These are phyloP conservation scores for Lepidothrix coronata DNA, from an alignment of 2,113 vertebrate species.

Conservation along the genomic window DNA sequence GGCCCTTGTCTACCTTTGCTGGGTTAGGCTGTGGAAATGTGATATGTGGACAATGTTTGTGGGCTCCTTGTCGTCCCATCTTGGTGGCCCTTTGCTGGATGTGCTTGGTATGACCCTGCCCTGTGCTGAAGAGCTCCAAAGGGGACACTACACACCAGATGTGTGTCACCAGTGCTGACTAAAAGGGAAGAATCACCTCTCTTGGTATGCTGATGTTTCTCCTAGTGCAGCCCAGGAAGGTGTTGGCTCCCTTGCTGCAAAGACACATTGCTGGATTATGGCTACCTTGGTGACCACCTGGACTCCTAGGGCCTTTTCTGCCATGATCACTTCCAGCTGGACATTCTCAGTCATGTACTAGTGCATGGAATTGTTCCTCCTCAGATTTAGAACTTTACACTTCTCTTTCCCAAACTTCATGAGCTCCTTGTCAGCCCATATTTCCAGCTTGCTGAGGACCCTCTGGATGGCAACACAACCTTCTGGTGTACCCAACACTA, in stretches of 20 bases:
- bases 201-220: not conserved
- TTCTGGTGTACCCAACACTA: not conserved
- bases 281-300: not conserved
- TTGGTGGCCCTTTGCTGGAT: not conserved
- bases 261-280: not conserved
- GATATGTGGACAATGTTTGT: fast-evolving
- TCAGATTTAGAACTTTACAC: fast-evolving
- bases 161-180: not conserved
- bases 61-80: not conserved
- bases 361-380: not conserved
- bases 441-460: not conserved
- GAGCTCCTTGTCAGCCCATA: not conserved
- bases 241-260: not conserved
- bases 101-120: fast-evolving
- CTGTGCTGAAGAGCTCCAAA: not conserved
- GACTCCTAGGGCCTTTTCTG: not conserved
- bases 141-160: not conserved
- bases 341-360: fast-evolving
- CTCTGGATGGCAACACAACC: not conserved
- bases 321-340: not conserved
- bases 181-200: not conserved
- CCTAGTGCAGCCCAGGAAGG: not conserved
- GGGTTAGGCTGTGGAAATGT: not conserved
- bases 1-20: not conserved
- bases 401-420: not conserved